Conservation (phyloP, 2,797 vertebrate genomes). For the Artibeus jamaicensis region DNA sequence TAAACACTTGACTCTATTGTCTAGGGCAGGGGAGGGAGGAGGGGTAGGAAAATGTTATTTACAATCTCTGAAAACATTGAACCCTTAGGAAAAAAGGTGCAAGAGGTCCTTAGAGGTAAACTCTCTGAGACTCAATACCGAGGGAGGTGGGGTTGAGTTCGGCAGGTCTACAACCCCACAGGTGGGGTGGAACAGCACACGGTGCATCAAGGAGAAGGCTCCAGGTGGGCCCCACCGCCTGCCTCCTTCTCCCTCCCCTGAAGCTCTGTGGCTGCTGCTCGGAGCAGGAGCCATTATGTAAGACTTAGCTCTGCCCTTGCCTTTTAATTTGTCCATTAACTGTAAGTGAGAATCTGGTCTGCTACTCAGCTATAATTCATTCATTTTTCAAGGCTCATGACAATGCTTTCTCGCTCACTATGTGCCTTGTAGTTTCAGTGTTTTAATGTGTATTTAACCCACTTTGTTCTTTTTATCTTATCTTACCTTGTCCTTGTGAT, state of each 20-base stretch:
- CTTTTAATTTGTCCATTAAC: constrained; percentile 55
- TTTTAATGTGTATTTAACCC: constrained; percentile 8
- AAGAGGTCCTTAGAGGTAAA: background rate
- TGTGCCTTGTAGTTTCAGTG: background rate
- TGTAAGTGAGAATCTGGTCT: constrained; percentile 23
- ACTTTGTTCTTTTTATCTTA: constrained; percentile 20
- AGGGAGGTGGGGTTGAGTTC: background rate
- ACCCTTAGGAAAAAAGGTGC: background rate
- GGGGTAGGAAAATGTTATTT: background rate
- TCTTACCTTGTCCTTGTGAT: background rate
- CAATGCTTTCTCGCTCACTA: background rate
- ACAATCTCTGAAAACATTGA: background rate
- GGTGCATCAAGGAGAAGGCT: background rate
- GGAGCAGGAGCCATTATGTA: background rate
- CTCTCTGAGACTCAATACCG: background rate
- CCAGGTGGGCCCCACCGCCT: background rate
- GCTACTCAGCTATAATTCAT: constrained; percentile 42
- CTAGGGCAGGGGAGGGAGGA: background rate
- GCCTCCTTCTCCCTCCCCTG: background rate
- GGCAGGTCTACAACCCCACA: background rate
- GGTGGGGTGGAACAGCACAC: background rate
- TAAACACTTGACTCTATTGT: background rate
- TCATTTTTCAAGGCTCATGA: constrained; percentile 39
- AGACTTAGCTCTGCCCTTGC: background rate
- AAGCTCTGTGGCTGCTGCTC: background rate